Evolutionary conservation across 2,797 vertebrate species (phyloP).

Genomic region (Pangasius sanitwongsei): DNA sequence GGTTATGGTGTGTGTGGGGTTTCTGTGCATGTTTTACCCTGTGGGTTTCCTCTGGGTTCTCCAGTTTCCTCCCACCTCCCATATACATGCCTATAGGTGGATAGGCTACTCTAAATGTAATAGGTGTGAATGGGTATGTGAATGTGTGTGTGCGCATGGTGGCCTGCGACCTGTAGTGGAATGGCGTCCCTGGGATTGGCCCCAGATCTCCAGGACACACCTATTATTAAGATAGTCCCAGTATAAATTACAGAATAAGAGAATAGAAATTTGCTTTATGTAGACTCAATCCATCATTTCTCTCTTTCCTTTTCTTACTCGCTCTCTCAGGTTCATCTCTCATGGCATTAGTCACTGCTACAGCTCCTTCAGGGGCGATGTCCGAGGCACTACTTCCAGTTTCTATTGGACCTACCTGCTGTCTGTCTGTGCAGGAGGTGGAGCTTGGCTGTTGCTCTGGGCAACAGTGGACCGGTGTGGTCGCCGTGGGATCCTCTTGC

Average conservation of each 20-base stretch:
- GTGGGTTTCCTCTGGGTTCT: background rate
- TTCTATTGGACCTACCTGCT: slow-evolving; percentile 88
- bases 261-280: background rate
- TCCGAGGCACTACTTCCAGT: slow-evolving; percentile 77
- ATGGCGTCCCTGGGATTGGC: background rate
- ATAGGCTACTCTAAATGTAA: background rate
- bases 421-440: slow-evolving; percentile 81
- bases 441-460: slow-evolving; percentile 85
- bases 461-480: slow-evolving; percentile 84
- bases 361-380: slow-evolving; percentile 82
- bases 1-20: background rate
- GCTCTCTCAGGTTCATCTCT: slow-evolving; percentile 82
- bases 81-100: background rate
- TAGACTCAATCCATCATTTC: background rate
- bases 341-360: slow-evolving; percentile 90
- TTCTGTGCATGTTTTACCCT: too few species aligned
- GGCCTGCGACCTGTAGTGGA: background rate
- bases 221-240: background rate
- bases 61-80: background rate
- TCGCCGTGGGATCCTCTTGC: slow-evolving; percentile 86
- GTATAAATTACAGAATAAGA: background rate
- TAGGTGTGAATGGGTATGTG: background rate
- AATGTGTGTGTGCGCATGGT: background rate
- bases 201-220: background rate
- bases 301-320: background rate